Evolutionary conservation across 2,797 vertebrate species (phyloP), one percentile per base, ranked within the genome.

Genomic region (Erithacus rubecula): DNA sequence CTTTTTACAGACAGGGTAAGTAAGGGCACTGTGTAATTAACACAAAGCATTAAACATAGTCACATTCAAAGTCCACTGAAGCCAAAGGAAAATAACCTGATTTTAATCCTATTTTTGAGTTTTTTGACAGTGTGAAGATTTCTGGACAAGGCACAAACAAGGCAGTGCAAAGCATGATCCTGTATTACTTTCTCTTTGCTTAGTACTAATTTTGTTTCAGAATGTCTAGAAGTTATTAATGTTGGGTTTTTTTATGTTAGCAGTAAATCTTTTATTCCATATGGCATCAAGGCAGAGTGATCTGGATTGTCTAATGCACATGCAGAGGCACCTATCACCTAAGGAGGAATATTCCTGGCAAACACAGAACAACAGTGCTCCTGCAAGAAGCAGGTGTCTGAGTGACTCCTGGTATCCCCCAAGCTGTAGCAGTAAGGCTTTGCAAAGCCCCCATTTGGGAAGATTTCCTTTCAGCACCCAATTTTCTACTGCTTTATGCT

Each of bases 391-490:
- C 6, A 86, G 14, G 13, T 18, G 9, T 17, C 39, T 1, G 1
- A 65, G 9, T 17, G 17, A 22, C 47, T 74, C 11, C 43, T 51
- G n/a, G 34, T 79, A 74, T 3, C 4, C 26, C 63, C 16, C 59
- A 22, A 21, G 64, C 12, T 4, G 0, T 1, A 36, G 19, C 4
- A 87, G 0, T 19, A 74, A 59, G 27, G 23, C 8, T 80, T 67
- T 64, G 10, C 39, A 89, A 70, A 23, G 12, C 12, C 5, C 29
- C 72, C 14, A 12, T 80, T 67, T 84, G 37, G 32, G 21, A 70
- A 12, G 3, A 62, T 55, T 74, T 83, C 12, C 17, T 64, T 49
- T 78, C 46, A 78, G 29, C 32, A 58, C 41, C 17, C 41, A 51
- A 72, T 62, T 62, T 27, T 81, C 36, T 69, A 39, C n/a, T 65